Conservation (phyloP, 1,140 invertebrate genomes). For the Drosophila pectinifera region DNA sequence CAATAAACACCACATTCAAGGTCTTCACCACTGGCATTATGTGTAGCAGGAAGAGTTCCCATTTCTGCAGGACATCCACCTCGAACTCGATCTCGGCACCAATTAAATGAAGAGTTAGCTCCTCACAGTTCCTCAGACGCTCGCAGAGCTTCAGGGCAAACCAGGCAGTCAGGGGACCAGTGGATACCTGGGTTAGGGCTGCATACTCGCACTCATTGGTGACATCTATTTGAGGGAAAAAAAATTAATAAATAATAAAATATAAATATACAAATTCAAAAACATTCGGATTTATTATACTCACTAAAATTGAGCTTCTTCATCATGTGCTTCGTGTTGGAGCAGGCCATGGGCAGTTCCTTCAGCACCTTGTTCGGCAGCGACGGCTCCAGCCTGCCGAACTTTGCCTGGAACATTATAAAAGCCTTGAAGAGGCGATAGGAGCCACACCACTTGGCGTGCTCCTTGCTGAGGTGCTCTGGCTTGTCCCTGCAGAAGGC, state of each 20-base stretch:
- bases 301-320: slow-evolving; percentile 64
- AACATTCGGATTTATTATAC: no score
- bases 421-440: slow-evolving; percentile 86
- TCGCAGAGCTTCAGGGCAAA: slow-evolving; percentile 86
- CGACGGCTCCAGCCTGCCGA: slow-evolving; percentile 86
- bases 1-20: slow-evolving; percentile 87
- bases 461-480: slow-evolving; percentile 84
- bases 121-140: slow-evolving; percentile 64
- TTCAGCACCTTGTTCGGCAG: slow-evolving; percentile 86
- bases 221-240: slow-evolving; percentile 41
- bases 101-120: slow-evolving; percentile 71
- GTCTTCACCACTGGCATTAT: slow-evolving; percentile 86
- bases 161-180: slow-evolving; percentile 88
- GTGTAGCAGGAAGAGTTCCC: slow-evolving; percentile 90
- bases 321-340: slow-evolving; percentile 62
- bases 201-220: slow-evolving; percentile 88
- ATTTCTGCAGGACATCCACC: slow-evolving; percentile 88
- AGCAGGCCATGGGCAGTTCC: slow-evolving; percentile 67
- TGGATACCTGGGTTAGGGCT: slow-evolving; percentile 88
- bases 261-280: no score
- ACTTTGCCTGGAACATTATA: slow-evolving; percentile 86
- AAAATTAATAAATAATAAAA: no score
- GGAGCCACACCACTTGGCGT: slow-evolving; percentile 86
- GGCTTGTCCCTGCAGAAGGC: slow-evolving; percentile 85
- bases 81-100: slow-evolving; percentile 90